Evolutionary conservation across 1,140 invertebrate species (phyloP).

Genomic region (Hormaphis cornu): DNA sequence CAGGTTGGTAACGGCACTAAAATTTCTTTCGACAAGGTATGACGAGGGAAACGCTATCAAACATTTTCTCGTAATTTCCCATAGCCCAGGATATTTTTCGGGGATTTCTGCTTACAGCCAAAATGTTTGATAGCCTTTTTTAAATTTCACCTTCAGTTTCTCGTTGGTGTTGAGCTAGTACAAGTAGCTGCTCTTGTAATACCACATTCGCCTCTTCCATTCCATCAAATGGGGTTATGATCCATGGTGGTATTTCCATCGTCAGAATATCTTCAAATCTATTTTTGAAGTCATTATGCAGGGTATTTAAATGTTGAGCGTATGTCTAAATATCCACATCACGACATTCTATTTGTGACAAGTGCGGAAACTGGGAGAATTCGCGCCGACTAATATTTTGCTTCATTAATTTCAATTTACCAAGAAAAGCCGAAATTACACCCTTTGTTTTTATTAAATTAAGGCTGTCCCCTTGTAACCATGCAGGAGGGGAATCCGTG

Average conservation of each 20-base stretch:
- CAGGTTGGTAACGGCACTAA: too few relatives aligned
- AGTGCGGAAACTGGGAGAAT: too few relatives aligned
- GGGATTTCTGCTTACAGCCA: too few relatives aligned
- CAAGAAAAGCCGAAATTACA: too few relatives aligned
- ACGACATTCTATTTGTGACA: too few relatives aligned
- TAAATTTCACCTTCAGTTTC: too few relatives aligned
- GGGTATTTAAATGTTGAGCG: conserved; percentile 39
- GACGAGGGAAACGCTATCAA: background rate
- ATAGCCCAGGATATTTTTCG: background rate
- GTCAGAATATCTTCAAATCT: conserved; percentile 40
- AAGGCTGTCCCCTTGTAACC: too few relatives aligned
- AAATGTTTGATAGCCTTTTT: too few relatives aligned
- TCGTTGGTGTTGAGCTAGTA: background rate
- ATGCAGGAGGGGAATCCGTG: too few relatives aligned
- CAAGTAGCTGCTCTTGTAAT: background rate
- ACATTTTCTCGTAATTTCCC: background rate
- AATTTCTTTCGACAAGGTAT: background rate
- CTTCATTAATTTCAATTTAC: too few relatives aligned
- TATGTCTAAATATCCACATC: background rate
- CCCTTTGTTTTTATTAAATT: too few relatives aligned
- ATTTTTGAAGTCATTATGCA: conserved; percentile 36
- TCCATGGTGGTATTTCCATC: conserved; percentile 39
- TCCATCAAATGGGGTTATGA: conserved; percentile 36
- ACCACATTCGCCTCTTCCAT: background rate
- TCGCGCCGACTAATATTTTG: too few relatives aligned